Percentiles rank a stretch among this genome's conserved stretches.
Evolutionary conservation across 2,888 invertebrate species (phyloP).

Genomic region (Dione vanillae): DNA sequence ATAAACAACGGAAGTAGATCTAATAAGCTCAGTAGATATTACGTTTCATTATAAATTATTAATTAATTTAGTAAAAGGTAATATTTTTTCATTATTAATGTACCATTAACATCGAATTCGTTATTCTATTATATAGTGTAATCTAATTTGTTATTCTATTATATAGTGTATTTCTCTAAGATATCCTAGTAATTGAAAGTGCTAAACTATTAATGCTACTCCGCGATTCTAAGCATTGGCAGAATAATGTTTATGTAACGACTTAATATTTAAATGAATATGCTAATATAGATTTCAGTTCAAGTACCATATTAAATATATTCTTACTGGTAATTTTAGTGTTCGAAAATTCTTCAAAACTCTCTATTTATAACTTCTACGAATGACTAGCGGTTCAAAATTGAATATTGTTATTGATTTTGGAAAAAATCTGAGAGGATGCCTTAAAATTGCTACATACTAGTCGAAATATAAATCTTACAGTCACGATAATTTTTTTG

Average conservation of each 20-base stretch:
- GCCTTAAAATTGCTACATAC: no score
- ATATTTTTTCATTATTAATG: neutral
- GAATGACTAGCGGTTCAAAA: neutral
- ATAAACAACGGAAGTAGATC: no score
- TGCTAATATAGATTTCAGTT: slow-evolving; percentile 10
- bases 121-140: no score
- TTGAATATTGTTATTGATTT: no score
- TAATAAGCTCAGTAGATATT: no score
- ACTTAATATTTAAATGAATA: slow-evolving; percentile 15
- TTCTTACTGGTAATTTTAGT: slow-evolving; percentile 9
- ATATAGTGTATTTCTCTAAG: neutral
- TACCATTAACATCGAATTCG: neutral
- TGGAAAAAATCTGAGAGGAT: no score
- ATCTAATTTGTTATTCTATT: neutral
- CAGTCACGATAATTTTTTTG: no score
- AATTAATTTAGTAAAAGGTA: no score
- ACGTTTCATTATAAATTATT: no score
- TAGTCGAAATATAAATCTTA: no score
- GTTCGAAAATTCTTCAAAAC: neutral
- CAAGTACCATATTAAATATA: slow-evolving; percentile 5
- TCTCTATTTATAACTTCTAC: neutral
- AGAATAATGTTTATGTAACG: slow-evolving; percentile 13
- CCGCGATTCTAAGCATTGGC: neutral
- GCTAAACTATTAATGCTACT: slow-evolving; percentile 14
- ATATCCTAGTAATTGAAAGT: neutral